These are phyloP conservation scores for Grammomys dolichurus DNA, from an alignment of 2,113 vertebrate genomes.

Conservation along the genomic window DNA sequence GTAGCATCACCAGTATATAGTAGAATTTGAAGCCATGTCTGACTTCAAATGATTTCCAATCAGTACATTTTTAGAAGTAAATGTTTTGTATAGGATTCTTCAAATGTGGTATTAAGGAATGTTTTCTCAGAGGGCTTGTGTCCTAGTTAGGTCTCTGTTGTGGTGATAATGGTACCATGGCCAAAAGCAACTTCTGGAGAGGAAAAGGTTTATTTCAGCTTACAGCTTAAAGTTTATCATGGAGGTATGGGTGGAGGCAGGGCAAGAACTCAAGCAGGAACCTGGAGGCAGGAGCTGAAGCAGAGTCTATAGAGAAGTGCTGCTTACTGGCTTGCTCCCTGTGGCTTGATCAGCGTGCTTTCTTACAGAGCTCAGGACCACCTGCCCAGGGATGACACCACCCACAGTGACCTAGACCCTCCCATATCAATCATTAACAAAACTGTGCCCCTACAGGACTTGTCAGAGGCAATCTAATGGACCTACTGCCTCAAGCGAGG, in stretches of 20 bases:
- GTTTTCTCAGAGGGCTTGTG: background rate
- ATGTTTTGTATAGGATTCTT: background rate
- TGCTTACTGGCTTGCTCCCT: background rate
- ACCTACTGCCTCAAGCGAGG: background rate
- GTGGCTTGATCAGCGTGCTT: background rate
- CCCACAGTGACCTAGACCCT: background rate
- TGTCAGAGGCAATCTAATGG: background rate
- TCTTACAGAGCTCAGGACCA: background rate
- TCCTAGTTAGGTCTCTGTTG: background rate
- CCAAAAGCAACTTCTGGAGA: background rate
- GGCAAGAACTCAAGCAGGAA: background rate
- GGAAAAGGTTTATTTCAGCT: background rate
- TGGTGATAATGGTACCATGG: background rate
- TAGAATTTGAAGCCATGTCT: slow-evolving; percentile 14
- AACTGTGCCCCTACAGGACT: background rate
- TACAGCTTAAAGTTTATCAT: background rate
- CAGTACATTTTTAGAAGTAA: slow-evolving; percentile 25
- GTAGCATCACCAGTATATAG: slow-evolving; percentile 25
- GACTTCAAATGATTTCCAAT: slow-evolving; percentile 59
- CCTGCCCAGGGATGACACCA: background rate
- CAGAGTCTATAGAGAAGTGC: background rate
- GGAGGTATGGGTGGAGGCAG: background rate
- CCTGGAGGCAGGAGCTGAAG: background rate
- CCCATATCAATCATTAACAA: background rate
- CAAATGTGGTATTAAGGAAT: background rate